Evolutionary conservation across 2,113 vertebrate species (phyloP).

Genomic region (Pristiophorus japonicus): DNA sequence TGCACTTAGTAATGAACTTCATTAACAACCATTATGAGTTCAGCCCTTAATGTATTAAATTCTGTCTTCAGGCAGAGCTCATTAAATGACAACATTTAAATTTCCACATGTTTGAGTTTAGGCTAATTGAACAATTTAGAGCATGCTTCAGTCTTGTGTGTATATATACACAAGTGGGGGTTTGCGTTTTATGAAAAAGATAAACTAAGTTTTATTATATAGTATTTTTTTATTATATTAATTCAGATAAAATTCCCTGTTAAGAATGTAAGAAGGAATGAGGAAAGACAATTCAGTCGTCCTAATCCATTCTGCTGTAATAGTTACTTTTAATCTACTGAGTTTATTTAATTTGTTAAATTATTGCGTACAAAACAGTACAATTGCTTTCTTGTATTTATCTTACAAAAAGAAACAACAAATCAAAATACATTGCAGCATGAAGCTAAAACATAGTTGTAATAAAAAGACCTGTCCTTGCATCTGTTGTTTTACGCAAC

Average conservation of each 20-base stretch:
- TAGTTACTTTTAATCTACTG: neutral
- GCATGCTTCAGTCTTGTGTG: neutral
- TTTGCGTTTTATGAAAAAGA: neutral
- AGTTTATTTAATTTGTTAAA: neutral
- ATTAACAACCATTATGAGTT: neutral
- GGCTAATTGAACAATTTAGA: neutral
- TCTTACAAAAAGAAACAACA: neutral
- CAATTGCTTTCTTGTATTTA: neutral
- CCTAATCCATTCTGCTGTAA: neutral
- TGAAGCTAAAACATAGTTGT: neutral
- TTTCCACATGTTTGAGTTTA: conserved; percentile 1
- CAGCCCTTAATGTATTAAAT: neutral
- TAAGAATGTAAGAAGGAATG: neutral
- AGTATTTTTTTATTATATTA: neutral
- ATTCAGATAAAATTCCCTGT: neutral
- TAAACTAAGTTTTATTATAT: neutral
- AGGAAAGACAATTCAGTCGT: neutral
- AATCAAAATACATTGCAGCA: neutral
- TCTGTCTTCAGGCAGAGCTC: conserved; percentile 12
- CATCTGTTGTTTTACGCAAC: neutral
- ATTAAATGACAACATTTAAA: conserved; percentile 16
- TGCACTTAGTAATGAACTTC: conserved; percentile 7
- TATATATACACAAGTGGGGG: neutral
- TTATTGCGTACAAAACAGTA: neutral
- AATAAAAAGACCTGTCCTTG: neutral